Percentiles rank a stretch among this genome's conserved stretches.
Conservation (phyloP, 2,113 vertebrate genomes). For the Alces alces region DNA sequence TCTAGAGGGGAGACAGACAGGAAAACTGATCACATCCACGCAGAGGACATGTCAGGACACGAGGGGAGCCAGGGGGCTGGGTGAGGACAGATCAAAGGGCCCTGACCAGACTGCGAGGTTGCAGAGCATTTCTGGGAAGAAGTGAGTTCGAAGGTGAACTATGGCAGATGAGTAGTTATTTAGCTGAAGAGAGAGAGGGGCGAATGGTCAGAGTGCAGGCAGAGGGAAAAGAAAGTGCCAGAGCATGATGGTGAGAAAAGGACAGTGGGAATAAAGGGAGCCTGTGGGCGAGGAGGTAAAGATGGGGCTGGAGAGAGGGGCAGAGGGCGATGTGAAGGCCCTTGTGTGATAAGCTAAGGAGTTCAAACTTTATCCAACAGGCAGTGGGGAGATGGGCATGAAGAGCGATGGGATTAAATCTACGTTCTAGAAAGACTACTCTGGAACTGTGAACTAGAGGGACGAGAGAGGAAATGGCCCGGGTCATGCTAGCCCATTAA, state of each 20-base stretch:
- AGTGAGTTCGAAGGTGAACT: neutral
- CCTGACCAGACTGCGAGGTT: neutral
- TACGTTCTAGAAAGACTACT: neutral
- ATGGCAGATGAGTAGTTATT: neutral
- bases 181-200: neutral
- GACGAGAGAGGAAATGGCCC: neutral
- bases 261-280: neutral
- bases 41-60: neutral
- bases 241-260: neutral
- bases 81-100: neutral
- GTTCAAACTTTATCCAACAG: neutral
- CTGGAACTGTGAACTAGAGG: neutral
- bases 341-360: neutral
- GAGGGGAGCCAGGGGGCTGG: neutral
- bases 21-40: neutral
- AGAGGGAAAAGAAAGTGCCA: neutral
- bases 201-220: neutral
- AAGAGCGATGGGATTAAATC: neutral
- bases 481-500: too few relatives aligned
- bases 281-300: accelerated
- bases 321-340: neutral
- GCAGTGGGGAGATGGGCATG: neutral
- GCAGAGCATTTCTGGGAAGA: neutral
- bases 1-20: neutral
- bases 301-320: neutral